Base-by-base conservation (phyloP, 2,888 invertebrate species). In the Diplolepis rosae region DNA sequence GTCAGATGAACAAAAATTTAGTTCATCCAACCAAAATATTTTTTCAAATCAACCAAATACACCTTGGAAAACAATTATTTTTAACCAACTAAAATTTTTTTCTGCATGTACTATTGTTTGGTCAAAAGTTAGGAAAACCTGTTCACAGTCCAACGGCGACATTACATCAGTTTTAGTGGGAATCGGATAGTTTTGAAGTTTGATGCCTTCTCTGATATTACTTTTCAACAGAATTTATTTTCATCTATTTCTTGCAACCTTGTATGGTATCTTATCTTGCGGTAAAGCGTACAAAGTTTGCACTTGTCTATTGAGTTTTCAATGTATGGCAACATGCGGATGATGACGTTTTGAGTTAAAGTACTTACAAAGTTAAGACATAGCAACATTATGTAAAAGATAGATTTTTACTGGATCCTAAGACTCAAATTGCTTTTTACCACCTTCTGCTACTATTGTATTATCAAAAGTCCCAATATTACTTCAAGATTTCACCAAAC, bases 141-240 rank as follows among this genome's bases (percentile, higher is more conserved):
- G 61, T 61, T 61, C 61, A 61, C 61, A 61, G 61, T 61, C 61
- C 27, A 61, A n/a, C 61, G 54, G 32, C 54, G 61, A 61, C 39
- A 61, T 61, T 24, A 39, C 61, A 42, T 61, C 27, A 61, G 61
- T 61, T 61, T 61, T 61, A 61, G 61, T 61, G 39, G 61, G 27
- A 61, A 61, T 61, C 61, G 61, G 61, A 61, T 61, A 61, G 39
- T 61, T 61, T 35, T 11, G 65, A 75, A 75, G 54, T 75, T 75
- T 73, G 73, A 73, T 71, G 75, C 69, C 39, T 56, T 27, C 67
- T 54, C 75, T 69, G 73, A 75, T 75, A 75, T 75, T 75, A 75
- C 75, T 73, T 75, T 71, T 54, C 75, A 66, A 54, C 50, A 71
- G 73, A 75, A 75, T 75, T 75, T 73, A 71, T 72, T 67, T 75